Base-by-base conservation (phyloP, 2,888 invertebrate species). In the Xanthia icteritia region DNA sequence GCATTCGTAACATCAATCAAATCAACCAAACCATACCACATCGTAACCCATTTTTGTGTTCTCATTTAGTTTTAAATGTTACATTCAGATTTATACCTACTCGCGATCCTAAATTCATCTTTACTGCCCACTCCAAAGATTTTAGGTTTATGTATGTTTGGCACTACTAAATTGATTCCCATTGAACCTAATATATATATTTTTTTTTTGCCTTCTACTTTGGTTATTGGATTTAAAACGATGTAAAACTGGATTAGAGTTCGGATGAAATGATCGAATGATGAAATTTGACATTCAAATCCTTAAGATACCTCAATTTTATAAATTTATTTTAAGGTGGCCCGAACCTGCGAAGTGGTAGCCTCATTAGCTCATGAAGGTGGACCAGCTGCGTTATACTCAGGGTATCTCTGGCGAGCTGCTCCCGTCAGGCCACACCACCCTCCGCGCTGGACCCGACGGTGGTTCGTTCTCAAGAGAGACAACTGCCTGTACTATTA, bases 401-500 rank as follows among this genome's bases (percentile, higher is more conserved):
- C 98, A 71, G 98, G 98, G 1, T 98, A 98, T 91, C 95, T 98
- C 27, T 98, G 98, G 98, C 97, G 98, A 74, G 97, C 98, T 81
- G 97, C 98, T 17, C 93, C 95, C 0, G 76, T 93, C n/a, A 92
- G 92, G 42, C 93, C 95, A 0, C 95, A 95, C 64, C 95, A 95
- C 58, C 97, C 97, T 2, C 93, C 96, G 0, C 97, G 98, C 81
- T 99, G 99, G 99, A 98, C 98, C 72, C 97, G 98, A 76, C 97
- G 99, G 86, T 99, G 99, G 98, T 99, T 99, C 94, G 98, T 98
- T 84, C 96, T 99, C 75, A 98, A 99, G 90, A 97, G 98, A 73
- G 99, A 99, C 96, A 98, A 99, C 96, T 99, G 99, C 96, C 97
- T 99, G 83, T 99, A 99, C 95, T 99, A 98, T 95, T 99, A 99